Percentiles rank a stretch among this genome's conserved stretches.
Conservation (phyloP, 2,797 vertebrate species). For the Cuculus canorus region DNA sequence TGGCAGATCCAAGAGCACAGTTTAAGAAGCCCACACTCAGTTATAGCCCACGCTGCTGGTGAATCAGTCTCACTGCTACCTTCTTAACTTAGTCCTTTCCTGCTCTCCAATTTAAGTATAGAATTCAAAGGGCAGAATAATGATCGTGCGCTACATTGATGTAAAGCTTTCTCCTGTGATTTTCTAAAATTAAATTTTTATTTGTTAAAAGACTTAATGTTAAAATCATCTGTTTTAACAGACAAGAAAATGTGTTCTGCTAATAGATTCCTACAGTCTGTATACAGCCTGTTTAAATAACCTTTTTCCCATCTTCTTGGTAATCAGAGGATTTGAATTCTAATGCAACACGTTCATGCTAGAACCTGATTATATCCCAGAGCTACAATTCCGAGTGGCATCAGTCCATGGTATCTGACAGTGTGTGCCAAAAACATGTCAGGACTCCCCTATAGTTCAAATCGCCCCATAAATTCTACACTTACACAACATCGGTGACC, state of each 20-base stretch:
- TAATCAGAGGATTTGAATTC: slow-evolving; percentile 65
- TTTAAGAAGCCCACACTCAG: background rate
- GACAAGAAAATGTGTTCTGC: slow-evolving; percentile 1
- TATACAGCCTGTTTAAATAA: slow-evolving; percentile 60
- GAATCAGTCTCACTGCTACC: background rate
- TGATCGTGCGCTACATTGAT: background rate
- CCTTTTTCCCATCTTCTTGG: slow-evolving; percentile 53
- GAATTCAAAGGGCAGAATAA: background rate
- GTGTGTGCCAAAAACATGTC: slow-evolving; percentile 73
- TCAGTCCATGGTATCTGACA: slow-evolving; percentile 65
- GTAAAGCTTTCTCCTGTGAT: background rate
- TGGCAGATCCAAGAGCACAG: background rate
- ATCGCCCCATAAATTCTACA: slow-evolving; percentile 68
- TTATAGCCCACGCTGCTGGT: background rate
- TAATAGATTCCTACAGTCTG: slow-evolving; percentile 2
- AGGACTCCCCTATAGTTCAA: slow-evolving; percentile 69
- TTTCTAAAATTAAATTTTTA: slow-evolving; percentile 11
- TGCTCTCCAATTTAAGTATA: background rate
- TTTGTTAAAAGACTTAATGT: slow-evolving; percentile 16
- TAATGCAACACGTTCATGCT: slow-evolving; percentile 65
- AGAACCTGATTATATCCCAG: slow-evolving; percentile 73
- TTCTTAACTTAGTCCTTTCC: background rate
- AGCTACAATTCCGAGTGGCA: slow-evolving; percentile 73
- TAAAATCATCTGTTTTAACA: slow-evolving; percentile 41
- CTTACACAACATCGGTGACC: slow-evolving; percentile 66